Evolutionary conservation across 2,888 invertebrate species (phyloP).

Genomic region (Rhimphoctona megacephalus): DNA sequence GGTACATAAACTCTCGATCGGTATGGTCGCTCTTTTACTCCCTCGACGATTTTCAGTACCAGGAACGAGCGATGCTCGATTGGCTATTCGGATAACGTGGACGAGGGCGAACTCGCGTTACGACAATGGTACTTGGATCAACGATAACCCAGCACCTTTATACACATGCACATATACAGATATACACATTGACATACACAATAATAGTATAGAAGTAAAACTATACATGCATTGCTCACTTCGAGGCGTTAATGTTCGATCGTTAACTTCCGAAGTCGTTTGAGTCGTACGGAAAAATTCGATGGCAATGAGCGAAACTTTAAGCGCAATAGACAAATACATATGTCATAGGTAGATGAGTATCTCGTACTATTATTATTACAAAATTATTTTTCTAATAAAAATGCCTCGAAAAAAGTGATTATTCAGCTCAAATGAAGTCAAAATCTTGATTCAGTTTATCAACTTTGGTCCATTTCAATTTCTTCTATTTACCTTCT

Average conservation of each 20-base stretch:
- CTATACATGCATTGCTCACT: slow-evolving; percentile 42
- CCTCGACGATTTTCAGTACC: slow-evolving; percentile 67
- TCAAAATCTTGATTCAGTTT: neutral
- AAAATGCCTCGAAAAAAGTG: neutral
- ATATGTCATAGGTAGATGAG: neutral
- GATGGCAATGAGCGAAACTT: slow-evolving; percentile 42
- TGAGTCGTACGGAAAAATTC: slow-evolving; percentile 39
- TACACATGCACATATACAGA: neutral
- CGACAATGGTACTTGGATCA: slow-evolving; percentile 74
- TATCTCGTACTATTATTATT: neutral
- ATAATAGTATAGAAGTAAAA: slow-evolving; percentile 35
- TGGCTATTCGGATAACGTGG: slow-evolving; percentile 76
- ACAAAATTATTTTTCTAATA: neutral
- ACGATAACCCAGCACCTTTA: slow-evolving; percentile 57
- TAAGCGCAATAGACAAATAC: slow-evolving; percentile 26
- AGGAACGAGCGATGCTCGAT: slow-evolving; percentile 74
- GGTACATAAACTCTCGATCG: slow-evolving; percentile 78
- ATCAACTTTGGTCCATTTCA: neutral
- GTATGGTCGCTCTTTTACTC: slow-evolving; percentile 48
- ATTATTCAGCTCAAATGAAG: neutral
- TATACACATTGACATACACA: neutral
- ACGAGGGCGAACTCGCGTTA: slow-evolving; percentile 70
- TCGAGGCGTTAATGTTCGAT: slow-evolving; percentile 63
- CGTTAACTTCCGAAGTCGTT: slow-evolving; percentile 61
- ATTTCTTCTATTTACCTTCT: neutral